Evolutionary conservation across 1,140 invertebrate genomes (phyloP).

Genomic region (Sinonovacula constricta): DNA sequence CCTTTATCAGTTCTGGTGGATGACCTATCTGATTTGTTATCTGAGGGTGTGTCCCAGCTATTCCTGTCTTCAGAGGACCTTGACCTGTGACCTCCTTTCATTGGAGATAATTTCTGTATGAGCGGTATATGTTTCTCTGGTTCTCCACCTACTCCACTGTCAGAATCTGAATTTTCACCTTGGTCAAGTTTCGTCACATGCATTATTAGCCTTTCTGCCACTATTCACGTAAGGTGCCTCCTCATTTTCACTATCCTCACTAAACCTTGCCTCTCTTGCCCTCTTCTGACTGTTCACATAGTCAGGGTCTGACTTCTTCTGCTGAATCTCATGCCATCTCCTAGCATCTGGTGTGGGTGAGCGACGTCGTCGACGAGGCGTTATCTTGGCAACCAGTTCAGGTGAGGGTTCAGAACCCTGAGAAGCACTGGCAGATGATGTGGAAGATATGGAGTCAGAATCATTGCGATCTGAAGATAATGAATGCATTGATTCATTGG

Average conservation of each 20-base stretch:
- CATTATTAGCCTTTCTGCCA: slow-evolving; percentile 17
- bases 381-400: not conserved
- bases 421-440: slow-evolving; percentile 15
- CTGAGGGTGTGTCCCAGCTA: slow-evolving; percentile 78
- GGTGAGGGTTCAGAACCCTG: slow-evolving; percentile 7
- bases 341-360: not conserved
- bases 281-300: slow-evolving; percentile 5
- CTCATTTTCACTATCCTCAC: not conserved
- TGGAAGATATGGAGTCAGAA: slow-evolving; percentile 21
- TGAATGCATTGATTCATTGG: not conserved
- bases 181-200: slow-evolving; percentile 34
- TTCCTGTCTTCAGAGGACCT: slow-evolving; percentile 89
- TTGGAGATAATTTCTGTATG: slow-evolving; percentile 21
- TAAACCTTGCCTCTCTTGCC: not conserved
- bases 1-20: slow-evolving; percentile 49
- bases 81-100: no score
- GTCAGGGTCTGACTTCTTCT: not conserved
- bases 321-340: not conserved
- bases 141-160: slow-evolving; percentile 65
- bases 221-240: slow-evolving; percentile 26
- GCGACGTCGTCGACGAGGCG: not conserved
- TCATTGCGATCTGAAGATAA: not conserved
- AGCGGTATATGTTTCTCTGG: slow-evolving; percentile 24
- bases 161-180: slow-evolving; percentile 69
- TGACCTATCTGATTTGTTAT: not conserved